Base-by-base conservation (phyloP, 2,797 vertebrate genomes). In the Jordanella pulchra region DNA sequence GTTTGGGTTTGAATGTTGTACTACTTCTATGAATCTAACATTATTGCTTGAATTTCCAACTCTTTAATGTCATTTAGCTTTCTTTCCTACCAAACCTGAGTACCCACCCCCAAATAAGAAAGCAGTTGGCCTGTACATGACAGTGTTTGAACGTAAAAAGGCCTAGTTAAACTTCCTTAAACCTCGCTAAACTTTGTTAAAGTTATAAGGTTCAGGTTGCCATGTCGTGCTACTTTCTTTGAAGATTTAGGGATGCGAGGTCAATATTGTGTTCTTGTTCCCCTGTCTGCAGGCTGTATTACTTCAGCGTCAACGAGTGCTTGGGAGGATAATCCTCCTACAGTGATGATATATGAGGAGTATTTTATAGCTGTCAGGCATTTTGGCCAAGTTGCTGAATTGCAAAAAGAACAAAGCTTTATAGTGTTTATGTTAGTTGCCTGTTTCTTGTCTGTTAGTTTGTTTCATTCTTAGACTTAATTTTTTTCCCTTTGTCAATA, bases 191-290 rank as follows among this genome's bases (percentile, higher is more conserved):
- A 71, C 47, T 67, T 51, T 67, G 79, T 80, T 61, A 61, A 58
- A 77, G 73, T 50, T 76, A 75, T 80, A 68, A 3, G 55, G 71
- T 73, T 76, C 23, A 39, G 27, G 25, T 65, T 45, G 71, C 76
- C 56, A 74, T 67, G 61, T 77, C 54, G 78, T 75, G 73, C 78
- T 73, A 84, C 74, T 88, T 83, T 17, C 25, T 76, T 60, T 86
- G 69, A 77, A 67, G 84, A 82, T 91, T 85, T 88, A 86, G 48
- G 83, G 87, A 88, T 89, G 85, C 88, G 73, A 69, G 81, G 82
- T 85, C 67, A 76, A 63, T 79, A 76, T 81, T 42, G 72, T 77
- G 78, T 75, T 81, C 42, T 68, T 2, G 50, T 76, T 89, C 73
- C 73, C 65, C 77, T 76, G 75, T 69, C 81, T 71, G 69, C 71